Percentiles rank a stretch among this genome's conserved stretches.
Conservation (phyloP, 2,797 vertebrate species). For the Myotis vivesi region DNA sequence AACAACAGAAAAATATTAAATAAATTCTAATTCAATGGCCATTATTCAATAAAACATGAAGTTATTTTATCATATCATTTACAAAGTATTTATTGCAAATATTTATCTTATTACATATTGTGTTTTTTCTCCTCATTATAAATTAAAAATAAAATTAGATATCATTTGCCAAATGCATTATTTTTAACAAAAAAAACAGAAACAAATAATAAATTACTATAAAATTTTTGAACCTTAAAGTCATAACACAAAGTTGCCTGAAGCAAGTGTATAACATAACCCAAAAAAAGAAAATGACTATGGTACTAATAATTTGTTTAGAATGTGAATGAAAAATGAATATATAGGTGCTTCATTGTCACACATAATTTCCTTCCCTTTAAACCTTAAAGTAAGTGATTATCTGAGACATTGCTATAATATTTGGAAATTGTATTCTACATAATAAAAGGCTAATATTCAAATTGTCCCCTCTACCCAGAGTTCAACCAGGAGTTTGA, state of each 20-base stretch:
- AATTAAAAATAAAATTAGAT: background rate
- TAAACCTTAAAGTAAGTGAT: constrained; percentile 40
- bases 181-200: background rate
- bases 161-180: background rate
- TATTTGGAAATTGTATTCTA: background rate
- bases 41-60: background rate
- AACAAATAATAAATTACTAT: background rate
- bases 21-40: background rate
- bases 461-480: too few species aligned
- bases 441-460: too few species aligned
- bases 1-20: background rate
- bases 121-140: background rate
- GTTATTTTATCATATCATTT: background rate
- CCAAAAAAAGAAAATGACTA: background rate
- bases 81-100: background rate
- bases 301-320: background rate
- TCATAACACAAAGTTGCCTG: background rate
- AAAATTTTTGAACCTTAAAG: background rate
- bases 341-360: background rate
- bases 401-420: background rate
- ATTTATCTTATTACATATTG: background rate
- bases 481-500: too few species aligned
- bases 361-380: constrained; percentile 7
- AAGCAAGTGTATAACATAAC: background rate
- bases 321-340: background rate